Evolutionary conservation across 2,888 invertebrate species (phyloP).

Genomic region (Apeira syringaria): DNA sequence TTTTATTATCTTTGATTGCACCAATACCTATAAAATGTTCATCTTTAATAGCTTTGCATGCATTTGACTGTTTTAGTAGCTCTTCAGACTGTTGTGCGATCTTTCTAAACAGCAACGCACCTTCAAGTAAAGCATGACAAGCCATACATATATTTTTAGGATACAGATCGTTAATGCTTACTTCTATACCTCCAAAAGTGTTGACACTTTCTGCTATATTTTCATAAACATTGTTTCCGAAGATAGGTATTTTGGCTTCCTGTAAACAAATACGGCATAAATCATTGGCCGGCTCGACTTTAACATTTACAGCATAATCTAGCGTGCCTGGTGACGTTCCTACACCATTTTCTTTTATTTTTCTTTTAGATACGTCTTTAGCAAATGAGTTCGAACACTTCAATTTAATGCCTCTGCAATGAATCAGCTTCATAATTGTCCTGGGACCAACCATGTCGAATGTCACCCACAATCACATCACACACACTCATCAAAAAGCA

Average conservation of each 20-base stretch:
- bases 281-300: constrained; percentile 21
- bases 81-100: constrained; percentile 61
- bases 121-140: constrained; percentile 57
- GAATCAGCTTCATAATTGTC: neutral
- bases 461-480: no score
- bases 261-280: constrained; percentile 67
- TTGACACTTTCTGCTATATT: constrained; percentile 51
- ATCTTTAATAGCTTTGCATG: constrained; percentile 23
- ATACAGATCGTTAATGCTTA: constrained; percentile 50
- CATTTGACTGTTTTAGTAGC: constrained; percentile 33
- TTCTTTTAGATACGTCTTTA: neutral
- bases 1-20: neutral
- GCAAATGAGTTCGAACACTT: neutral
- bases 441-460: neutral
- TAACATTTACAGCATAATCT: neutral
- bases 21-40: constrained; percentile 8
- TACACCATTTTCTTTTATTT: neutral
- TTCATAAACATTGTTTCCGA: constrained; percentile 35
- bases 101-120: constrained; percentile 64
- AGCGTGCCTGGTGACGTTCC: neutral
- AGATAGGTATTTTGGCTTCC: constrained; percentile 62
- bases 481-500: no score
- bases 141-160: constrained; percentile 63
- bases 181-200: constrained; percentile 52
- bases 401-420: neutral